Percentiles rank a stretch among this genome's conserved stretches.
These are phyloP conservation scores for Auanema sp. DNA, from an alignment of 2,888 invertebrate genomes.

Conservation along the genomic window DNA sequence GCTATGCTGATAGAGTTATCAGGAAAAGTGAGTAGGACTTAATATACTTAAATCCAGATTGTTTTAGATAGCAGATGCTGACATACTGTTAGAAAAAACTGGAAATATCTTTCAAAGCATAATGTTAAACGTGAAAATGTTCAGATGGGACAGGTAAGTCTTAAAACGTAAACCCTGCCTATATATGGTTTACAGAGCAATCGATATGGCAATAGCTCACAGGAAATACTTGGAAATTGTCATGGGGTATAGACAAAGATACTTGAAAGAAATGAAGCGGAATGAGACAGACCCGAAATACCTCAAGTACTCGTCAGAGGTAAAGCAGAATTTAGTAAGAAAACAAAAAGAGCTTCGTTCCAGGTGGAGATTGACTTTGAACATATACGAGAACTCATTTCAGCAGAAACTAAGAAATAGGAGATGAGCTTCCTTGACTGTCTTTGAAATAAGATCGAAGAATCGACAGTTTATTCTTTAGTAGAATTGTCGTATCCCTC, in stretches of 20 bases:
- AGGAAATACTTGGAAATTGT: conserved; percentile 77
- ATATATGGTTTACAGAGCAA: conserved; percentile 68
- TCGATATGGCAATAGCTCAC: conserved; percentile 77
- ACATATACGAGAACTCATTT: conserved; percentile 66
- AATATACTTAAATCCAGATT: background rate
- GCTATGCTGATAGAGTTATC: conserved; percentile 64
- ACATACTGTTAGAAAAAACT: conserved; percentile 73
- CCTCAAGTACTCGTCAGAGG: conserved; percentile 49
- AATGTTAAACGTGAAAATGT: conserved; percentile 74
- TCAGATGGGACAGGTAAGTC: conserved; percentile 75
- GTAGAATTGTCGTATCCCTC: no score
- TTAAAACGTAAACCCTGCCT: background rate
- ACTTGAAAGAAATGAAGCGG: conserved; percentile 70
- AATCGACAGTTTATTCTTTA: no score
- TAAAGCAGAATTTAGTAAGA: conserved; percentile 8
- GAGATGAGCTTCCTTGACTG: background rate
- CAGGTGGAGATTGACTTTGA: conserved; percentile 68
- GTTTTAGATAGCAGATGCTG: conserved; percentile 74
- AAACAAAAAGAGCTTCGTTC: conserved; percentile 18
- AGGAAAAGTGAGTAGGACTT: conserved; percentile 34
- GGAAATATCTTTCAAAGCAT: conserved; percentile 73
- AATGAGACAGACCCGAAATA: conserved; percentile 65
- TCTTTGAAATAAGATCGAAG: no score
- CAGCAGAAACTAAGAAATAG: conserved; percentile 28
- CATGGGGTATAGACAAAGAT: conserved; percentile 73